A percentile compares a stretch with the other conserved stretches of the same genome.
phyloP scores from a whole-genome alignment of 2,797 vertebrate genomes.

The Lindbergichthys nudifrons region DNA sequence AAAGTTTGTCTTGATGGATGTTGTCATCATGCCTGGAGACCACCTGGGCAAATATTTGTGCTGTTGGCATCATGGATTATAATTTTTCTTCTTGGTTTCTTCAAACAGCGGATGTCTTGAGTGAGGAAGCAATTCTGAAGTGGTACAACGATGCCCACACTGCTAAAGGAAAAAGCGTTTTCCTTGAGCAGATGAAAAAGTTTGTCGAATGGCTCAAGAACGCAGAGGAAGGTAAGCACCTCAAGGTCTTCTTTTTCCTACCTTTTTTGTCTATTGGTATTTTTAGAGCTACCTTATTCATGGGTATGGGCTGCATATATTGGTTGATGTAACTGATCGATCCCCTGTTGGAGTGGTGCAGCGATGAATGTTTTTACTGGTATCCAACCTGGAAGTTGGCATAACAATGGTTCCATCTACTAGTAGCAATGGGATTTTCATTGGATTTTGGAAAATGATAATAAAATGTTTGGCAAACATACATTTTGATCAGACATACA shows the following conservation, averaged over 20 bases:
- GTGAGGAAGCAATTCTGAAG: conserved; percentile 93
- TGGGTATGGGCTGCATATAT: too few relatives aligned
- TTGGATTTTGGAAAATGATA: too few relatives aligned
- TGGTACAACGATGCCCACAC: conserved; percentile 92
- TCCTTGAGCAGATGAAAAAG: conserved; percentile 95
- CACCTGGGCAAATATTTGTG: conserved; percentile 68
- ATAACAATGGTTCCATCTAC: too few relatives aligned
- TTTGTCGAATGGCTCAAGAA: conserved; percentile 97
- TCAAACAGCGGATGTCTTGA: conserved; percentile 89
- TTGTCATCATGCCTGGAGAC: conserved; percentile 50
- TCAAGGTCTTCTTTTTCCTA: neutral
- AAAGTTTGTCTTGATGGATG: conserved; percentile 66
- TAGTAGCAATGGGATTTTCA: too few relatives aligned
- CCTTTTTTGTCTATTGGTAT: neutral
- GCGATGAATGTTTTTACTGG: too few relatives aligned
- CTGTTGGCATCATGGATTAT: conserved; percentile 30
- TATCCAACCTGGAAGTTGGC: too few relatives aligned
- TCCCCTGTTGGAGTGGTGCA: too few relatives aligned
- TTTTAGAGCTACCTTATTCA: too few relatives aligned
- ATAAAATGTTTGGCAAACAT: too few relatives aligned
- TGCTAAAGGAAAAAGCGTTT: conserved; percentile 93
- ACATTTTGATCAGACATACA: too few relatives aligned
- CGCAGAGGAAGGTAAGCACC: conserved; percentile 90
- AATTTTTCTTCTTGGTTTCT: conserved; percentile 11
- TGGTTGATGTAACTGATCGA: too few relatives aligned